Evolutionary conservation across 2,113 vertebrate genomes (phyloP).

Genomic region (Ciconia stormi): DNA sequence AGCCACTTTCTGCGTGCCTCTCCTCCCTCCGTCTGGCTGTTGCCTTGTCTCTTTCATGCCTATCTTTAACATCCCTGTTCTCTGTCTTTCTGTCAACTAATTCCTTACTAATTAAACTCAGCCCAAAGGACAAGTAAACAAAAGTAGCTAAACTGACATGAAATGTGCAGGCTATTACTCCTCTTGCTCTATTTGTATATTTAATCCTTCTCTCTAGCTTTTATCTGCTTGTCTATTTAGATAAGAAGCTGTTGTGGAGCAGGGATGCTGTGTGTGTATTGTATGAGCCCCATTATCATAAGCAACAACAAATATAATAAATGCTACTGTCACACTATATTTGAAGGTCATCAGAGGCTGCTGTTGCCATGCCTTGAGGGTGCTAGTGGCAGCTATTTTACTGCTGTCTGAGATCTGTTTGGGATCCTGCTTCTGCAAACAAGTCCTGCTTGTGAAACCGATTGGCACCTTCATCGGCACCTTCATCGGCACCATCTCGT

Average conservation of each 20-base stretch:
- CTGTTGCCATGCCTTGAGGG: background rate
- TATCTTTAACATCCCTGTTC: background rate
- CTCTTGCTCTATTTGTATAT: background rate
- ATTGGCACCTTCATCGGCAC: no score
- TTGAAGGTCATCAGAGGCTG: background rate
- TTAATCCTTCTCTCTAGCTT: background rate
- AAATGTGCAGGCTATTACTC: background rate
- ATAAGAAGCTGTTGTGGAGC: background rate
- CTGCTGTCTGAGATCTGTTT: background rate
- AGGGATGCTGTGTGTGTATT: background rate
- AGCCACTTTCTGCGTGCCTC: background rate
- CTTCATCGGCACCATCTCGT: background rate
- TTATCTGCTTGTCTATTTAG: background rate
- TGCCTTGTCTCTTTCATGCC: background rate
- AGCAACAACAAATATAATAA: background rate
- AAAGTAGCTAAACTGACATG: background rate
- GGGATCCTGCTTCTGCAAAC: background rate
- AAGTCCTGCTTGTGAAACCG: background rate
- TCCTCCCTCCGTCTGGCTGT: background rate
- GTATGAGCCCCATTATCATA: background rate
- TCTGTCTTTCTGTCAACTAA: background rate
- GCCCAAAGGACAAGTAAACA: background rate
- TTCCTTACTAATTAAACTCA: slow-evolving; percentile 22
- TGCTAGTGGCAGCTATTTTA: background rate
- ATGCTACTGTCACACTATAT: background rate